Conservation (phyloP, 2,113 vertebrate species). For the Camelus dromedarius region DNA sequence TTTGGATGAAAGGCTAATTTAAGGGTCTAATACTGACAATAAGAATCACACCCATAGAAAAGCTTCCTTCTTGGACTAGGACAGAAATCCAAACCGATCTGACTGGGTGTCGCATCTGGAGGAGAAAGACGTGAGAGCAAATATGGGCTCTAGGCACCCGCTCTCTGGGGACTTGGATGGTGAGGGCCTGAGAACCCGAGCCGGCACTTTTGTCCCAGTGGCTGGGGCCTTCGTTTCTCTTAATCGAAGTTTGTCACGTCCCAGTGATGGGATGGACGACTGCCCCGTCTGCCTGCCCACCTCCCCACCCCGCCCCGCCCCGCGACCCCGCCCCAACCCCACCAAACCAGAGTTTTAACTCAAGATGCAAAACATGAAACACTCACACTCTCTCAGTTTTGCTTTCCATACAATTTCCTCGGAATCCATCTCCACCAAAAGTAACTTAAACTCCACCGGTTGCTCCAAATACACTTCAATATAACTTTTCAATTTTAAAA, state of each 20-base stretch:
- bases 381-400: constrained; percentile 90
- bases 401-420: constrained; percentile 90
- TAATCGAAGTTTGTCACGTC: not conserved
- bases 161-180: not conserved
- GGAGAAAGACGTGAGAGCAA: not conserved
- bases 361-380: not conserved
- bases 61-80: not conserved
- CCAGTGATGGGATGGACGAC: not conserved
- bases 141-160: not conserved
- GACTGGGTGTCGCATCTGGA: not conserved
- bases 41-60: not conserved
- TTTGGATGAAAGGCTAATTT: not conserved
- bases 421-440: constrained; percentile 89
- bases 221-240: not conserved
- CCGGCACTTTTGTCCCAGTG: not conserved
- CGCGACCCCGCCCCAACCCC: not conserved
- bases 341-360: not conserved
- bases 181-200: not conserved
- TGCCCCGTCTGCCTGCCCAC: not conserved
- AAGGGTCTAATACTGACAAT: not conserved
- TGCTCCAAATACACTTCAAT: constrained; percentile 93
- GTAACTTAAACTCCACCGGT: constrained; percentile 90
- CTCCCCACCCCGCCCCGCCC: too few species aligned
- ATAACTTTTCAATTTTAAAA: constrained; percentile 90
- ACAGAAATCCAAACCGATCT: not conserved